Percentiles rank a stretch among this genome's conserved stretches.
Evolutionary conservation across 2,113 vertebrate species (phyloP).

Genomic region (Nematolebias whitei): DNA sequence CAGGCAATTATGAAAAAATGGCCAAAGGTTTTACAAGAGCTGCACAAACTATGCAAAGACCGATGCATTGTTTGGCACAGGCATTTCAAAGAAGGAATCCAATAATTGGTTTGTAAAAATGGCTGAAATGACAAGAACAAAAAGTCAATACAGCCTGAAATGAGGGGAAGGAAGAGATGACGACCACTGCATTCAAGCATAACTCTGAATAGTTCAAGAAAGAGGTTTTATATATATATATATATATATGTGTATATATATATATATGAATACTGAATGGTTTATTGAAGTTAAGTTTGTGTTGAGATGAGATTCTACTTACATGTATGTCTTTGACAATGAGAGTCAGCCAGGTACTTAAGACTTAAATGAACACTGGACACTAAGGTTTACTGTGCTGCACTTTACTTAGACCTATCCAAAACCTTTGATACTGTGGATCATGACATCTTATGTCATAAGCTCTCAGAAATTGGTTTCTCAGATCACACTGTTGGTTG

Average conservation of each 20-base stretch:
- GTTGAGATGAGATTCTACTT: not conserved
- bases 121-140: not conserved
- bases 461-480: too few relatives aligned
- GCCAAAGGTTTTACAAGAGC: not conserved
- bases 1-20: not conserved
- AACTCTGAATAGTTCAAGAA: not conserved
- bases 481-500: too few relatives aligned
- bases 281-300: too few relatives aligned
- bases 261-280: too few relatives aligned
- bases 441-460: too few relatives aligned
- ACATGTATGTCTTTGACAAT: not conserved
- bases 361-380: not conserved
- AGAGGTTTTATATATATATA: too few relatives aligned
- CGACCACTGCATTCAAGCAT: not conserved
- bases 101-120: constrained; percentile 1
- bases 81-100: not conserved
- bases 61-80: not conserved
- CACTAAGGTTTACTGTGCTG: too few relatives aligned
- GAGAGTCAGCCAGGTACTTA: not conserved
- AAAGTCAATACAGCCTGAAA: not conserved
- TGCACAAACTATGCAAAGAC: not conserved
- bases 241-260: too few relatives aligned
- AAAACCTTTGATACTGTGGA: too few relatives aligned
- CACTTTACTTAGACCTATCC: too few relatives aligned
- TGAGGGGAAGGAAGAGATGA: not conserved